phyloP scores from a whole-genome alignment of 2,888 invertebrate genomes.

The Drosophila infuscata region DNA sequence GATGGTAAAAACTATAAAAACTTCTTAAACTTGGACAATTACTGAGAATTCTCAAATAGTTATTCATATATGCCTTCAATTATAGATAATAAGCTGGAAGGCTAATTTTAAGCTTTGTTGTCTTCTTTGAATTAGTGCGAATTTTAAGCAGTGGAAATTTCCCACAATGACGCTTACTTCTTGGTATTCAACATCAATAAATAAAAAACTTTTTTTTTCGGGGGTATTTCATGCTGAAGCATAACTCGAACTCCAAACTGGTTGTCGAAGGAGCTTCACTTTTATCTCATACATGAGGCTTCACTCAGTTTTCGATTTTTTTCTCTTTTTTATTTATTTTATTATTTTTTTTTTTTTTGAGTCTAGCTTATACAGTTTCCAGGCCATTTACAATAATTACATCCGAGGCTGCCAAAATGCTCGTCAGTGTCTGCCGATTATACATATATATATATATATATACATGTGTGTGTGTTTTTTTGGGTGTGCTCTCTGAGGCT shows the following conservation, averaged over 20 bases:
- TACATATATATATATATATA: not conserved
- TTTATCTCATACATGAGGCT: slow-evolving; percentile 47
- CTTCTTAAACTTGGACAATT: not conserved
- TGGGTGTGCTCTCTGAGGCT: slow-evolving; percentile 25
- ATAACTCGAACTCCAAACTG: slow-evolving; percentile 44
- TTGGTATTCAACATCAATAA: slow-evolving; percentile 54
- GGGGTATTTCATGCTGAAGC: slow-evolving; percentile 39
- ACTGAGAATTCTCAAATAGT: not conserved
- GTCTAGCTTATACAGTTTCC: slow-evolving; percentile 50
- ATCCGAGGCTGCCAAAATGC: slow-evolving; percentile 37
- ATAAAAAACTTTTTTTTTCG: slow-evolving; percentile 27
- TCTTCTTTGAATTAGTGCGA: slow-evolving; percentile 9
- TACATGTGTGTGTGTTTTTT: slow-evolving; percentile 2
- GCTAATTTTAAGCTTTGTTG: not conserved
- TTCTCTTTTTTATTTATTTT: not conserved
- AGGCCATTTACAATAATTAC: slow-evolving; percentile 59
- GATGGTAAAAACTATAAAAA: not conserved
- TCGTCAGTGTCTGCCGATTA: slow-evolving; percentile 13
- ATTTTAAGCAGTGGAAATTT: slow-evolving; percentile 47
- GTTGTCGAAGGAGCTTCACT: slow-evolving; percentile 63
- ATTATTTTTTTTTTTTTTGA: slow-evolving; percentile 10
- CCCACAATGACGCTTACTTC: slow-evolving; percentile 55
- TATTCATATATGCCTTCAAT: not conserved
- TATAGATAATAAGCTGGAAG: slow-evolving; percentile 15
- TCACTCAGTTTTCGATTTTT: slow-evolving; percentile 46